Evolutionary conservation across 2,797 vertebrate species (phyloP), one percentile per base, ranked within the genome.

Genomic region (Eptatretus atami): DNA sequence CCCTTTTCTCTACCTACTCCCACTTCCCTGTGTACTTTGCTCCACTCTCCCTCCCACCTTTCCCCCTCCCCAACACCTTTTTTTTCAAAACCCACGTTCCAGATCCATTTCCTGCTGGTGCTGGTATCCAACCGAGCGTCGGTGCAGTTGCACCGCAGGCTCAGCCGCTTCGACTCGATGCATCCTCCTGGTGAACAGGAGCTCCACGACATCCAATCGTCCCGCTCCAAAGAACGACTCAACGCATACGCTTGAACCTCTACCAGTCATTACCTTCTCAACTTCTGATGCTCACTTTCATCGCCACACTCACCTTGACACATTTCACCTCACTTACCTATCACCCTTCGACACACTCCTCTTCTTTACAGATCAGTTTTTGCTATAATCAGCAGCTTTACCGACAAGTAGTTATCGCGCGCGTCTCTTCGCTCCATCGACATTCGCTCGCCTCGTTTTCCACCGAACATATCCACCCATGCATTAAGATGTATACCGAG

Each of bases 221-320:
- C 55, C 15, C 55, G 55, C 55, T 60, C 55, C 55, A 60, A 60
- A 24, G 55, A 60, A 24, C 55, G 55, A 11, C 55, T 60, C 55
- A 60, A 60, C 55, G 55, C 55, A 15, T 60, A 60, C 11, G 55
- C 55, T 24, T 60, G 24, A 24, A 60, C 55, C 55, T 24, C 8
- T 9, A 15, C 55, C 11, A 15, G 31, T 24, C 55, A 9, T 24
- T 60, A 9, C 15, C 9, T 24, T 10, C 55, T 24, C 55, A 9
- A 15, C 55, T 11, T 10, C 15, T 10, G 15, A 11, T 24, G 9
- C 55, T 24, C 55, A 15, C 55, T 24, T 10, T 60, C 9, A 24
- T 10, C 11, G 1, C 55, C 9, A 15, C 55, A 15, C 55, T 60
- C 9, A 24, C 55, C 55, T 15, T 14, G 55, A 14, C 55, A 19